phyloP scores from a whole-genome alignment of 2,888 invertebrate species.

The Tenthredo notha region DNA sequence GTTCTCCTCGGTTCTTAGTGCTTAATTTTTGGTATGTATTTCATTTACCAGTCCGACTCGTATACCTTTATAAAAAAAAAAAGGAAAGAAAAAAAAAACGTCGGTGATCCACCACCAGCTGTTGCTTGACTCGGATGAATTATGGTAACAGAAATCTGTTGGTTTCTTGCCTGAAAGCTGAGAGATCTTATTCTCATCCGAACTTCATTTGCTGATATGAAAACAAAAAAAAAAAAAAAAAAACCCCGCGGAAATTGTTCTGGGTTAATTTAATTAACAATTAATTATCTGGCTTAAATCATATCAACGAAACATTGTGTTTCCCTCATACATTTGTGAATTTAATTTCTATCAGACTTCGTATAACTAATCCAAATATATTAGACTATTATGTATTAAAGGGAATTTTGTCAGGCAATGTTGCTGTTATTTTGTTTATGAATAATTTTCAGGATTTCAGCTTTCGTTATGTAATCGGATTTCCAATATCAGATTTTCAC shows the following conservation, averaged over 20 bases:
- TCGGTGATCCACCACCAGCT: background rate
- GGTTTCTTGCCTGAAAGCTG: background rate
- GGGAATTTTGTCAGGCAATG: background rate
- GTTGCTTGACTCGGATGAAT: conserved; percentile 5
- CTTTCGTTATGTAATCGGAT: background rate
- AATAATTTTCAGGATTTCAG: background rate
- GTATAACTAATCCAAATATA: background rate
- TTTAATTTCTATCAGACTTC: background rate
- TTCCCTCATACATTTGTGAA: background rate
- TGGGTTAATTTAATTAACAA: background rate
- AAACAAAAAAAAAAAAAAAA: background rate
- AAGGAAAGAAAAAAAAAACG: background rate
- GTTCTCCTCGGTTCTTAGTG: background rate
- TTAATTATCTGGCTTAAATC: background rate
- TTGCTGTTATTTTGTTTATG: background rate
- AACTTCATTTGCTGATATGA: background rate
- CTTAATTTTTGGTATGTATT: background rate
- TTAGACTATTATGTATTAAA: background rate
- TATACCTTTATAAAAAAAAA: background rate
- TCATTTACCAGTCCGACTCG: background rate
- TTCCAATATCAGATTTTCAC: background rate
- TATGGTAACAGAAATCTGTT: conserved; percentile 12
- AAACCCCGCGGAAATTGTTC: background rate
- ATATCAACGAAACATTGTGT: background rate
- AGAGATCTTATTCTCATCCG: background rate